A percentile compares a stretch with the other conserved stretches of the same genome.
phyloP scores from a whole-genome alignment of 2,113 vertebrate genomes.

The Lates calcarifer region DNA sequence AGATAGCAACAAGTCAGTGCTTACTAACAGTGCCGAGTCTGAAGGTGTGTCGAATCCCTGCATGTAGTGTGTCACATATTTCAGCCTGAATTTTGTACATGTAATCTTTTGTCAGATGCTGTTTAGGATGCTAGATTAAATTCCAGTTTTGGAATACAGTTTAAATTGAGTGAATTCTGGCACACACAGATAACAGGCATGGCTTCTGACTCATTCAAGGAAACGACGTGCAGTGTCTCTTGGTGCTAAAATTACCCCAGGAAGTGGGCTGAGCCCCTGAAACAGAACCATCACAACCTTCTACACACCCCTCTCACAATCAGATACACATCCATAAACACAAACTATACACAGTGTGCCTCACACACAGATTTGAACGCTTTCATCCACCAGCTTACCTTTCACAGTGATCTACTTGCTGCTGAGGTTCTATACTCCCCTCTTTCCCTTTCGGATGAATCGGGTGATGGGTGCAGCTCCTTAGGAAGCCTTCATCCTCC shows the following conservation, averaged over 20 bases:
- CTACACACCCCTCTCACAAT: neutral
- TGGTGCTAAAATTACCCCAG: neutral
- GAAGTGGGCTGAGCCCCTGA: neutral
- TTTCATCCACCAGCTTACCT: constrained; percentile 45
- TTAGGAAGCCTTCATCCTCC: constrained; percentile 43
- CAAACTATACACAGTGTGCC: no score
- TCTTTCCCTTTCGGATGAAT: neutral
- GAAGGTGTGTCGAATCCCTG: neutral
- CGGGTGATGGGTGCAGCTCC: constrained; percentile 30
- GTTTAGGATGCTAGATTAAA: neutral
- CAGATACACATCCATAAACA: neutral
- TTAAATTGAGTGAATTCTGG: neutral
- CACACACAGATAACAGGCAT: neutral
- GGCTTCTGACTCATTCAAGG: constrained; percentile 11
- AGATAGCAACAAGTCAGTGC: neutral
- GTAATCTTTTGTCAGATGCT: neutral
- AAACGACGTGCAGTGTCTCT: neutral
- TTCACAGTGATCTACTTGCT: constrained; percentile 20
- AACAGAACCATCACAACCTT: neutral
- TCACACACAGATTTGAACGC: neutral
- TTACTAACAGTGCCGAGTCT: neutral
- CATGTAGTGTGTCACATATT: neutral
- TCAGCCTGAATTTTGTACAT: neutral
- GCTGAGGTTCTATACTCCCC: neutral
- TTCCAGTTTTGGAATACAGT: no score